Evolutionary conservation across 2,888 invertebrate species (phyloP).

Genomic region (Melanotus villosus): DNA sequence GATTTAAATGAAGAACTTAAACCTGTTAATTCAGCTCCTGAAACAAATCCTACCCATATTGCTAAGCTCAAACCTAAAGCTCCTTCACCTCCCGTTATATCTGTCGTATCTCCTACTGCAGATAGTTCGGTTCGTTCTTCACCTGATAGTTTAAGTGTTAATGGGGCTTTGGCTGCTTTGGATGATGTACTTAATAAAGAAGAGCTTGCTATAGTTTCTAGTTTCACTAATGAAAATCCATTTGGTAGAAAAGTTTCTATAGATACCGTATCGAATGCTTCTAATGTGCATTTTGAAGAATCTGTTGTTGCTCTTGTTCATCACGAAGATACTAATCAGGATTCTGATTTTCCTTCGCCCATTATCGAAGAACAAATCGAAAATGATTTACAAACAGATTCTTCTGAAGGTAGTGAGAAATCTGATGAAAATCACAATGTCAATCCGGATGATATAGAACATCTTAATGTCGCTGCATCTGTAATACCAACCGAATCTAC

Average conservation of each 20-base stretch:
- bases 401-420: neutral
- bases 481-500: neutral
- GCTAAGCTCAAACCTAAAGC: slow-evolving; percentile 67
- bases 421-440: neutral
- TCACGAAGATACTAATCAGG: slow-evolving; percentile 68
- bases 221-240: slow-evolving; percentile 43
- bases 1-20: slow-evolving; percentile 68
- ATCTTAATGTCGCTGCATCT: neutral
- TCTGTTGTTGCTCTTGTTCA: slow-evolving; percentile 74
- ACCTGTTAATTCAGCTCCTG: slow-evolving; percentile 67
- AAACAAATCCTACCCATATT: slow-evolving; percentile 70
- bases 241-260: slow-evolving; percentile 55
- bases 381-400: neutral
- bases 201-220: slow-evolving; percentile 27
- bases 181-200: slow-evolving; percentile 49
- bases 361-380: slow-evolving; percentile 29
- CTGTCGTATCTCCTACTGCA: slow-evolving; percentile 10
- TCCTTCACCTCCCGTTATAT: slow-evolving; percentile 63
- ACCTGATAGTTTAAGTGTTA: slow-evolving; percentile 36
- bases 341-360: slow-evolving; percentile 30
- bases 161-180: slow-evolving; percentile 47
- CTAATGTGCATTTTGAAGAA: slow-evolving; percentile 63
- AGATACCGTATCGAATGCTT: slow-evolving; percentile 55
- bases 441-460: neutral
- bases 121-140: slow-evolving; percentile 10